These are phyloP conservation scores for Yasuhikotakia modesta DNA, from an alignment of 2,797 vertebrate species.

Conservation along the genomic window DNA sequence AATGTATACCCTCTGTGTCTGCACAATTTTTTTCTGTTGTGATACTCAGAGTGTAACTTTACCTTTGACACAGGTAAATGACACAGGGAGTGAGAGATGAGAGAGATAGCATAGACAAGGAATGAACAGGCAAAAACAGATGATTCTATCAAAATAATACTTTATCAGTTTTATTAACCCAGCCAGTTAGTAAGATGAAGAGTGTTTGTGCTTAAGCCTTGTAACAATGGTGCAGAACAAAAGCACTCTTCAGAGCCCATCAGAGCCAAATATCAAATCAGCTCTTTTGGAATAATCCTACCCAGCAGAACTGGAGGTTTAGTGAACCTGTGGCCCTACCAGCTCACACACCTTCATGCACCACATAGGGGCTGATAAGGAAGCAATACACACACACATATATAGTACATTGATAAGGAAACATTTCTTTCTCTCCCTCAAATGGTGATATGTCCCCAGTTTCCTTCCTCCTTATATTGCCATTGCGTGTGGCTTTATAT, in stretches of 20 bases:
- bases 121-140: slow-evolving; percentile 64
- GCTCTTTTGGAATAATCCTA: slow-evolving; percentile 79
- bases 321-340: slow-evolving; percentile 74
- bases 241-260: slow-evolving; percentile 82
- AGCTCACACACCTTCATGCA: slow-evolving; percentile 39
- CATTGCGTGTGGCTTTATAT: slow-evolving; percentile 8
- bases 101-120: slow-evolving; percentile 48
- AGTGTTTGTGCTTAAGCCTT: slow-evolving; percentile 81
- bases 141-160: slow-evolving; percentile 82
- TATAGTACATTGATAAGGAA: slow-evolving; percentile 52
- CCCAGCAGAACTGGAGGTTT: slow-evolving; percentile 77
- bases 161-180: slow-evolving; percentile 83
- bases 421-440: slow-evolving; percentile 45
- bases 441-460: slow-evolving; percentile 41
- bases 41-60: not conserved
- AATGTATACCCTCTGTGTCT: not conserved
- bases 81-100: slow-evolving; percentile 35
- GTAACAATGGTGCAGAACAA: slow-evolving; percentile 81
- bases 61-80: not conserved
- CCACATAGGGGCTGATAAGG: slow-evolving; percentile 54
- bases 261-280: slow-evolving; percentile 85
- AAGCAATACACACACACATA: slow-evolving; percentile 54
- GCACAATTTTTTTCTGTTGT: not conserved
- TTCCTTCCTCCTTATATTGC: slow-evolving; percentile 31
- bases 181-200: slow-evolving; percentile 80